Percentiles rank a stretch among this genome's conserved stretches.
Conservation (phyloP, 92 coral and sea anemone species). For the Isaurus tuberculatus region DNA sequence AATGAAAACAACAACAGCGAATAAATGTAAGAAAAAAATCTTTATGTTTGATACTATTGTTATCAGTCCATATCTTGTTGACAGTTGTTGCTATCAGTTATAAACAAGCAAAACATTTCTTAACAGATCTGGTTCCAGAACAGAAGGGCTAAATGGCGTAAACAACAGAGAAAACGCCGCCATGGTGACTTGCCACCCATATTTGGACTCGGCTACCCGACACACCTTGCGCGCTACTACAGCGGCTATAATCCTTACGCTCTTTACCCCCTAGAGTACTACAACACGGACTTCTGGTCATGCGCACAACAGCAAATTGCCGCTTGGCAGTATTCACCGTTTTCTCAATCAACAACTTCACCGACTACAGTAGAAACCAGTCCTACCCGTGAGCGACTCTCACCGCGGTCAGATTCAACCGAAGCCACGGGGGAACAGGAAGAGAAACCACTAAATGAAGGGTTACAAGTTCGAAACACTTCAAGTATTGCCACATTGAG, state of each 20-base stretch:
- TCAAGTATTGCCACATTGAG: conserved; percentile 78
- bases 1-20: not conserved
- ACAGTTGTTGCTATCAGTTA: not conserved
- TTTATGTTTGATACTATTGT: no score
- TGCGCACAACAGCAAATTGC: conserved; percentile 88
- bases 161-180: conserved; percentile 83
- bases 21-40: no score
- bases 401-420: conserved; percentile 61
- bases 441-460: conserved; percentile 49
- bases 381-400: conserved; percentile 42
- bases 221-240: conserved; percentile 81
- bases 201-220: conserved; percentile 83
- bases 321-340: conserved; percentile 75
- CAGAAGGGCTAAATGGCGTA: conserved; percentile 93
- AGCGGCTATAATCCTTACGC: conserved; percentile 71
- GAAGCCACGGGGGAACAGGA: conserved; percentile 52
- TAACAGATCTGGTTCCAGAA: conserved; percentile 90
- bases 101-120: not conserved
- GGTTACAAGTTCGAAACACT: conserved; percentile 69
- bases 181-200: conserved; percentile 75
- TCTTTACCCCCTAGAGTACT: conserved; percentile 72
- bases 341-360: conserved; percentile 51
- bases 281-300: conserved; percentile 91
- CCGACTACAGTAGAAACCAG: conserved; percentile 58
- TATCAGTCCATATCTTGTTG: no score